Percentiles rank a stretch among this genome's conserved stretches.
Evolutionary conservation across 2,888 invertebrate species (phyloP).

Genomic region (Druceiella hillmani): DNA sequence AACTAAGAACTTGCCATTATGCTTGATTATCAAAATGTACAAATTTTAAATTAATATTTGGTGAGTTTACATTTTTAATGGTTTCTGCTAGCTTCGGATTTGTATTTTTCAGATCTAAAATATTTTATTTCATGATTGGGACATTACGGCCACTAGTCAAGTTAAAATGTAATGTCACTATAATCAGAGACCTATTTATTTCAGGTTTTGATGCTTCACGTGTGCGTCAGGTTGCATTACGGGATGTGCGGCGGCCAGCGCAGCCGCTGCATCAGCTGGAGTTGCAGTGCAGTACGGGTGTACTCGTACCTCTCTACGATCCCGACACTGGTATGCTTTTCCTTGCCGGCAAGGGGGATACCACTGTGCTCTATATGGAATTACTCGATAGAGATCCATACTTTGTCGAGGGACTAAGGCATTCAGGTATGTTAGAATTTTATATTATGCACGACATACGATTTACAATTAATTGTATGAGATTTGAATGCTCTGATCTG

Average conservation of each 20-base stretch:
- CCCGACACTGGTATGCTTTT: conserved; percentile 93
- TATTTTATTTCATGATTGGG: too few relatives aligned
- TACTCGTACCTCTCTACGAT: conserved; percentile 90
- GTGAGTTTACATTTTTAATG: too few relatives aligned
- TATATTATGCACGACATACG: too few relatives aligned
- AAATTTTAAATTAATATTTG: too few relatives aligned
- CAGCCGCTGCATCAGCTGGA: conserved; percentile 73
- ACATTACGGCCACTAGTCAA: too few relatives aligned
- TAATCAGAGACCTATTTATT: too few relatives aligned
- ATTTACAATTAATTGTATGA: not conserved
- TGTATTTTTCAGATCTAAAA: too few relatives aligned
- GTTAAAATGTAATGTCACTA: not conserved
- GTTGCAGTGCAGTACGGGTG: conserved; percentile 82
- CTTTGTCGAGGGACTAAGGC: conserved; percentile 81
- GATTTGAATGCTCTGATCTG: too few relatives aligned
- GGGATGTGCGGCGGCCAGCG: conserved; percentile 78
- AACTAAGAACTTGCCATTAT: too few relatives aligned
- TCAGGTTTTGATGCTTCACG: conserved; percentile 77
- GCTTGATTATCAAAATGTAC: too few relatives aligned
- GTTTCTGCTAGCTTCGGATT: too few relatives aligned
- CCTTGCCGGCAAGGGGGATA: conserved; percentile 92
- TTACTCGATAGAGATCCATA: conserved; percentile 84
- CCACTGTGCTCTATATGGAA: conserved; percentile 86
- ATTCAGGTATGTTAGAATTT: conserved; percentile 51
- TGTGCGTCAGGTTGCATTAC: conserved; percentile 80